Evolutionary conservation across 2,797 vertebrate genomes (phyloP).

Genomic region (Peromyscus nudipes): DNA sequence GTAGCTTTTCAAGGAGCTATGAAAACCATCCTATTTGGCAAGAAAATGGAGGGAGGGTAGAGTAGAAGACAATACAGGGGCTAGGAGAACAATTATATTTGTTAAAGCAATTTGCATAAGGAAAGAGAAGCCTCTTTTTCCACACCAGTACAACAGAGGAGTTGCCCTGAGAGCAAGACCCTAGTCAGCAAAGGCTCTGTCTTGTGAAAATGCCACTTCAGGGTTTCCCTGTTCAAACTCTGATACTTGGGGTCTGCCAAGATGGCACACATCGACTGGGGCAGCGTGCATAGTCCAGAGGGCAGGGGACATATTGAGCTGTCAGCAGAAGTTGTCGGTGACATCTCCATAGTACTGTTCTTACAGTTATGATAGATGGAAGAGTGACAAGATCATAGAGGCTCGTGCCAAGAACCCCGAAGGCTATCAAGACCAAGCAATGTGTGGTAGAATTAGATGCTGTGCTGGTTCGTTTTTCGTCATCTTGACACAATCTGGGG

Average conservation of each 20-base stretch:
- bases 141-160: background rate
- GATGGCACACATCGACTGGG: background rate
- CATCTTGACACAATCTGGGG: background rate
- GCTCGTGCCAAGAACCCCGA: background rate
- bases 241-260: background rate
- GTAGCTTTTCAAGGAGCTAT: background rate
- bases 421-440: background rate
- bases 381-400: background rate
- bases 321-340: background rate
- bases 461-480: background rate
- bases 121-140: background rate
- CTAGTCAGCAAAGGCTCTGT: background rate
- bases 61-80: background rate
- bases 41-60: too few species aligned
- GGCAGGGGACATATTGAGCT: background rate
- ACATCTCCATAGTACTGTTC: background rate
- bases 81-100: background rate
- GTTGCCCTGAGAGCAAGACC: background rate
- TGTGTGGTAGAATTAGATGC: background rate
- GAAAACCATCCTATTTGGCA: background rate
- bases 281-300: background rate
- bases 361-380: background rate
- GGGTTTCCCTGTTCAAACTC: background rate
- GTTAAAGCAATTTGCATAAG: background rate
- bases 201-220: background rate